These are phyloP conservation scores for Tonatia bakeri DNA, from an alignment of 2,113 vertebrate species.

Conservation along the genomic window DNA sequence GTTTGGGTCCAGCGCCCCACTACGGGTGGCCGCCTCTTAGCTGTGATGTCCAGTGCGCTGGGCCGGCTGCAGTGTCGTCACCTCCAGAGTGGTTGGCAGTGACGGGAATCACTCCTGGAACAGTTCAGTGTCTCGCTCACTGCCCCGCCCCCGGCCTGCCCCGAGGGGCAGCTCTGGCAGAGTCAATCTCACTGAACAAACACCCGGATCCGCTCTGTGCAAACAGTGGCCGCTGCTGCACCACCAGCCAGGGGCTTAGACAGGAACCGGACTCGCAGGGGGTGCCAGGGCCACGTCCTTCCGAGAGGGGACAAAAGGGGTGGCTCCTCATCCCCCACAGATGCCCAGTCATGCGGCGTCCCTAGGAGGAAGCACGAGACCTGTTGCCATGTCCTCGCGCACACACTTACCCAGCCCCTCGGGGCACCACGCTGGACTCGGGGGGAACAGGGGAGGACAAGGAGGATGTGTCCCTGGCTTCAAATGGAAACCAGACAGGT, in stretches of 20 bases:
- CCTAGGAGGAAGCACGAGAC: background rate
- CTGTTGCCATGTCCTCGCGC: background rate
- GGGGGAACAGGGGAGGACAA: fast-evolving
- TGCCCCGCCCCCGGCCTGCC: background rate
- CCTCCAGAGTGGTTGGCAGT: background rate
- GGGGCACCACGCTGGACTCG: background rate
- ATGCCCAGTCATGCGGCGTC: fast-evolving
- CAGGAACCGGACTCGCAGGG: background rate
- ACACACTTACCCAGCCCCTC: background rate
- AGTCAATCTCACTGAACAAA: background rate
- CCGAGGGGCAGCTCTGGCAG: fast-evolving
- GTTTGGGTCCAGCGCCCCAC: background rate
- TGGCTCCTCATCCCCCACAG: no score
- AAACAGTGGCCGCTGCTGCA: background rate
- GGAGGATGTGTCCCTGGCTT: background rate
- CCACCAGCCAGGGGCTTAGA: background rate
- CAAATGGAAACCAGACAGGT: no score
- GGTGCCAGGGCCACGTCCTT: background rate
- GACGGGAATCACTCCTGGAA: background rate
- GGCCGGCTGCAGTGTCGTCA: background rate
- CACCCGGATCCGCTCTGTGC: background rate
- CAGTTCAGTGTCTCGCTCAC: fast-evolving
- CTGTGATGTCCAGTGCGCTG: fast-evolving
- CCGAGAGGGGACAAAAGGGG: background rate
- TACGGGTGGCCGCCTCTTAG: fast-evolving